Base-by-base conservation (phyloP, 2,797 vertebrate genomes). In the Crenichthys baileyi region DNA sequence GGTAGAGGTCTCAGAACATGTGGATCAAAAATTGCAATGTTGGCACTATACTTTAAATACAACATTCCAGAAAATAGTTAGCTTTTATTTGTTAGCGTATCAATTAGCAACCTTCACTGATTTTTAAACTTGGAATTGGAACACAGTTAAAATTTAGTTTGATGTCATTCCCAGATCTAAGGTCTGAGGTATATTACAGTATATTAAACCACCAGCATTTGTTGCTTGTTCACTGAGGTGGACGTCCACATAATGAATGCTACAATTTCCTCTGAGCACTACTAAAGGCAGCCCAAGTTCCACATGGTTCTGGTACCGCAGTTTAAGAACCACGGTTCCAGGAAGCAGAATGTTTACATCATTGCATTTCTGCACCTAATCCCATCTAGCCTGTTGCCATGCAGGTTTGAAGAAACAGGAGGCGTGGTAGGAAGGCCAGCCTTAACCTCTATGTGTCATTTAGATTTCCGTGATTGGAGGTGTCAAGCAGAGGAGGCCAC, bases 401-500 rank as follows among this genome's bases (percentile, higher is more conserved):
- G 91, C 87, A 92, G 85, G 87, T 89, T 83, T 53, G 77, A 83
- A 81, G 80, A 85, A 77, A 77, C 70, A 82, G 87, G 84, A 73
- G 85, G 90, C 88, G 88, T 46, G 71, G 84, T 39, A 41, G 51
- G 75, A 31, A 72, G 72, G 80, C 83, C 90, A 87, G 84, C 84
- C 92, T 94, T 92, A 94, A 94, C 94, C 95, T 94, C 93, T 93
- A 81, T 81, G 91, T 94, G 95, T 96, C 95, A 95, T 95, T 95
- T 91, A 94, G 90, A 90, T 79, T 79, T 74, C 82, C 86, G 83
- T 91, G 93, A 95, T 94, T 92, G 92, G 93, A 93, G 91, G 90
- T 90, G 89, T 92, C 85, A 94, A 91, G 86, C 92, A 92, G 88
- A 93, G 87, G 80, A 87, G 82, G 92, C 90, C 90, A 87, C 80